Conservation (phyloP, 2,797 vertebrate genomes). For the Ispidina picta region DNA sequence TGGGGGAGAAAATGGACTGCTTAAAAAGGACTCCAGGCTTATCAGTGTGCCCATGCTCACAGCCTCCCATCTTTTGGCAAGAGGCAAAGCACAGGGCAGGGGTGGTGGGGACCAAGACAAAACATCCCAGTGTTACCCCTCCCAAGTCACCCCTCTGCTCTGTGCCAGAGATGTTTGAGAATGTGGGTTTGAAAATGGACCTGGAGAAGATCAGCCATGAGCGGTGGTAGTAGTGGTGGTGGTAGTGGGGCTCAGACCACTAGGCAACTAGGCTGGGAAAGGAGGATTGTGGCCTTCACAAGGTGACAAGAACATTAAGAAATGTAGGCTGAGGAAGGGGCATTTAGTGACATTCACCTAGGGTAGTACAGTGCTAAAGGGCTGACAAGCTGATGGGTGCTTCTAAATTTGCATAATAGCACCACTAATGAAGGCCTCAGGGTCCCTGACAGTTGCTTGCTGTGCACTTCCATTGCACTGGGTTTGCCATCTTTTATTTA, state of each 20-base stretch:
- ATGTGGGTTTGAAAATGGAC: neutral
- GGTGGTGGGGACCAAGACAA: accelerated
- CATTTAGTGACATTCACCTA: neutral
- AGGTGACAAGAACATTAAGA: neutral
- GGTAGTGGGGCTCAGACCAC: neutral
- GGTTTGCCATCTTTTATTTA: neutral
- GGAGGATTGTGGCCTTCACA: accelerated
- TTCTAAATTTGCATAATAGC: conserved; percentile 44
- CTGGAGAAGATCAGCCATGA: accelerated
- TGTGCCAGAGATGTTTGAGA: neutral
- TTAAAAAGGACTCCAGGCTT: neutral
- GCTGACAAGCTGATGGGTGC: conserved; percentile 26
- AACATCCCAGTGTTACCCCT: neutral
- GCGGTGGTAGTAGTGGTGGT: no score
- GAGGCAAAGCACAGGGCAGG: neutral
- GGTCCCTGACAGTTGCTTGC: neutral
- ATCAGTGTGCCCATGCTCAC: accelerated
- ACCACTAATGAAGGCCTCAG: neutral
- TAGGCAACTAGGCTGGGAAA: neutral
- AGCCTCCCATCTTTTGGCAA: accelerated
- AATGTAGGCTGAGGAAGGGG: neutral
- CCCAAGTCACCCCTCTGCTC: neutral
- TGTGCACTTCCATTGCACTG: accelerated
- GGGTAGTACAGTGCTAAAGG: neutral
- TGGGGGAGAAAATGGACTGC: neutral